Evolutionary conservation across 2,888 invertebrate genomes (phyloP), one percentile per base, ranked within the genome.

Genomic region (Mallateleia sp.): DNA sequence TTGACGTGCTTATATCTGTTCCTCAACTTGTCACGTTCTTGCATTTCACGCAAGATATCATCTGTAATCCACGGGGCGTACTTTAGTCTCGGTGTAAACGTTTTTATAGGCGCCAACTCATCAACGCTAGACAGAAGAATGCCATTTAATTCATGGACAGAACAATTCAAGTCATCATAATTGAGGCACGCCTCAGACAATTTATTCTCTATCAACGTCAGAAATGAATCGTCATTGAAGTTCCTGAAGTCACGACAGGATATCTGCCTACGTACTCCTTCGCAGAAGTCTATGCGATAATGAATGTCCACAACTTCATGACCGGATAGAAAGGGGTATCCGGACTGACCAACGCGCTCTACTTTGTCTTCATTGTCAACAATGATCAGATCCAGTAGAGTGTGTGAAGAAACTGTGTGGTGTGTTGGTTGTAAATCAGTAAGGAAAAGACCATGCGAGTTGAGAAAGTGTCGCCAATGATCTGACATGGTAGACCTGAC

Each of bases 241-340:
- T 3, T 5, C 24, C 14, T 54, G 54, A n/a, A 14, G 14, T 24
- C 54, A 2, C 22, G 22, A 5, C 24, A 22, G 2, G n/a, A 24
- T 22, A 54, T 54, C 4, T 11, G 1, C 24, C 2, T 20, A 1
- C 9, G 24, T 9, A 15, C 4, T 3, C 4, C 15, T 24, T 7
- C 15, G 42, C 5, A 4, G n/a, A 25, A 20, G 14, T 20, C 18
- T 14, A 58, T 18, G 14, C n/a, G 2, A 34, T 52, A 69, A 9
- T 54, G 9, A 15, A 54, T n/a, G 24, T 1, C 5, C 4, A 71
- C 22, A 4, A 60, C 32, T 77, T 77, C 77, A 45, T 66, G 66
- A 7, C 77, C 77, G 6, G 77, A 77, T 18, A 77, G 22, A n/a
- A 77, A 77, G 3, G 56, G 54, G 25, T 52, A 66, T 3, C 77